A percentile compares a stretch with the other conserved stretches of the same genome.
These are phyloP conservation scores for Tarsius wallacei DNA, from an alignment of 2,797 vertebrate species.

Conservation along the genomic window DNA sequence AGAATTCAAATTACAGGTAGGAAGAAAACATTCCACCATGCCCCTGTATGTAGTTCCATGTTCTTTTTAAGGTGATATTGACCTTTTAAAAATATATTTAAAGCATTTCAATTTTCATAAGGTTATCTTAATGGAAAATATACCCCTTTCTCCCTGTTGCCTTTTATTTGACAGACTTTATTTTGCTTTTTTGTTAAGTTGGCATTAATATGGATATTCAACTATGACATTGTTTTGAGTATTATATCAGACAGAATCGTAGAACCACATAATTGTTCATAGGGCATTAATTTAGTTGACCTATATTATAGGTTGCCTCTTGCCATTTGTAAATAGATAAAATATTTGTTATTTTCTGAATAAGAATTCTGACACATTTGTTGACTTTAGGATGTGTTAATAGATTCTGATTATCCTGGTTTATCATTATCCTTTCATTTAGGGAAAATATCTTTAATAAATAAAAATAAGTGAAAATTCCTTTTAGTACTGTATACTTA, in stretches of 20 bases:
- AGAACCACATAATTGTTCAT: background rate
- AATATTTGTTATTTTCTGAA: slow-evolving; percentile 62
- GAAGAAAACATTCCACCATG: background rate
- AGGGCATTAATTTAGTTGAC: background rate
- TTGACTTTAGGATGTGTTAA: slow-evolving; percentile 14
- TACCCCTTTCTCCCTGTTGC: background rate
- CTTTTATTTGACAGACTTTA: slow-evolving; percentile 28
- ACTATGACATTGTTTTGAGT: background rate
- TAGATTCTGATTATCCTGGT: background rate
- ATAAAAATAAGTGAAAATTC: slow-evolving; percentile 28
- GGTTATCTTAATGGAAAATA: slow-evolving; percentile 7
- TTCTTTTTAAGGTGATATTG: background rate
- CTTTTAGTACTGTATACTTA: background rate
- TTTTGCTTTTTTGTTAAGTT: slow-evolving; percentile 23
- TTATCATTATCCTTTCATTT: slow-evolving; percentile 29
- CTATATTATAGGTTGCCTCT: background rate
- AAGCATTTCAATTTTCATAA: slow-evolving; percentile 11
- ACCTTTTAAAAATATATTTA: slow-evolving; percentile 39
- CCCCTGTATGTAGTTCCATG: slow-evolving; percentile 25
- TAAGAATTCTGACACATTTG: slow-evolving; percentile 53
- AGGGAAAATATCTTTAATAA: slow-evolving; percentile 22
- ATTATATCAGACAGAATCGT: background rate
- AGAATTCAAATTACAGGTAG: slow-evolving; percentile 28
- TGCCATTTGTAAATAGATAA: slow-evolving; percentile 18
- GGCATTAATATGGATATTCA: background rate